A percentile compares a stretch with the other conserved stretches of the same genome.
Conservation (phyloP, 2,888 invertebrate species). For the Pegoplata infirma region DNA sequence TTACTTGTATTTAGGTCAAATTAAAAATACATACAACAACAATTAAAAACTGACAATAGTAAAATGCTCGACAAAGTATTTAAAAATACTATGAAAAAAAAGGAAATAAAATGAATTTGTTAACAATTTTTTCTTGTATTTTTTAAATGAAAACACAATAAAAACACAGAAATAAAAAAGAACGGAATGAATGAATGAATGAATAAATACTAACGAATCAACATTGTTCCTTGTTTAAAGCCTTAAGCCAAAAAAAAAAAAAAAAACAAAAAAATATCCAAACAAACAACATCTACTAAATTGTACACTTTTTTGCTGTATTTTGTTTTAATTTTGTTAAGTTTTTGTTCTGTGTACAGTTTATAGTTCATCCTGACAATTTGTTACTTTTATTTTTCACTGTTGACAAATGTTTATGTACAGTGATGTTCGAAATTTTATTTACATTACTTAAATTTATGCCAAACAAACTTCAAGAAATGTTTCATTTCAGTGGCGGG, state of each 20-base stretch:
- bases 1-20: conserved; percentile 30
- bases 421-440: background rate
- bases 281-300: background rate
- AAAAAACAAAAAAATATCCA: background rate
- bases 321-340: background rate
- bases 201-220: background rate
- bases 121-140: background rate
- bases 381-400: conserved; percentile 16
- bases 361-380: conserved; percentile 4
- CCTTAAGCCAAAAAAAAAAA: background rate
- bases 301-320: background rate
- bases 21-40: conserved; percentile 32
- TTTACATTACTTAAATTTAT: too few relatives aligned
- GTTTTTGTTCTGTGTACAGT: background rate
- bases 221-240: conserved; percentile 6
- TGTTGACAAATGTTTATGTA: conserved; percentile 5
- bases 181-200: background rate
- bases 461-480: too few relatives aligned
- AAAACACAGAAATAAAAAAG: background rate
- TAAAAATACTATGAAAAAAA: background rate
- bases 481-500: too few relatives aligned
- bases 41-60: conserved; percentile 23
- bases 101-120: background rate
- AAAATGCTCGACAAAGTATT: conserved; percentile 1
- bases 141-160: background rate